Evolutionary conservation across 2,888 invertebrate genomes (phyloP), one percentile per base, ranked within the genome.

Genomic region (Taenaris catops): DNA sequence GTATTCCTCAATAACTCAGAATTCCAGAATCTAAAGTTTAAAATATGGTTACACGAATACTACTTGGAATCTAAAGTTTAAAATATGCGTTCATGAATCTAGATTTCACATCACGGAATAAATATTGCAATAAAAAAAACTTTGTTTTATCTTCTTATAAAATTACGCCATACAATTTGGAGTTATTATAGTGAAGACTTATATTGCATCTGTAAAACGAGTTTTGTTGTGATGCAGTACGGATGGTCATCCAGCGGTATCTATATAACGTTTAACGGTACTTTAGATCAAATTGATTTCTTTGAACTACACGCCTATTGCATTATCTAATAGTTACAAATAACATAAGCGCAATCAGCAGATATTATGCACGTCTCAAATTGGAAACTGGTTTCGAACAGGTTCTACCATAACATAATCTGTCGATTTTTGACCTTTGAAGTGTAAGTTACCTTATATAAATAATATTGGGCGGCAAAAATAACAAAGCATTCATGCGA

Each of bases 161-260:
- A n/a, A n/a, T n/a, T n/a, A n/a, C n/a, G n/a, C n/a, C n/a, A n/a
- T n/a, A n/a, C n/a, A n/a, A n/a, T n/a, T n/a, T n/a, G n/a, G n/a
- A n/a, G n/a, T n/a, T n/a, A n/a, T n/a, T n/a, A n/a, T n/a, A n/a
- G n/a, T n/a, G n/a, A n/a, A n/a, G n/a, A n/a, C n/a, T n/a, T n/a
- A n/a, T n/a, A n/a, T n/a, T 62, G 66, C 78, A 74, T 78, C 73
- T 69, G 68, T 59, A 56, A 62, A 80, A 79, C 79, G 58, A 63
- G 80, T 80, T 81, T 71, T 65, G 62, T 61, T 56, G 59, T 50
- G 59, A 60, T 57, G 61, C 55, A 52, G 51, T 53, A 57, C 58
- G 57, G 58, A 57, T 56, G 55, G 53, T 53, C 51, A 38, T 38
- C 46, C 40, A 32, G 36, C 38, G 46, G 36, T 36, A 36, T 27